Percentiles rank a stretch among this genome's conserved stretches.
These are phyloP conservation scores for Chaetura pelagica DNA, from an alignment of 2,113 vertebrate species.

Conservation along the genomic window DNA sequence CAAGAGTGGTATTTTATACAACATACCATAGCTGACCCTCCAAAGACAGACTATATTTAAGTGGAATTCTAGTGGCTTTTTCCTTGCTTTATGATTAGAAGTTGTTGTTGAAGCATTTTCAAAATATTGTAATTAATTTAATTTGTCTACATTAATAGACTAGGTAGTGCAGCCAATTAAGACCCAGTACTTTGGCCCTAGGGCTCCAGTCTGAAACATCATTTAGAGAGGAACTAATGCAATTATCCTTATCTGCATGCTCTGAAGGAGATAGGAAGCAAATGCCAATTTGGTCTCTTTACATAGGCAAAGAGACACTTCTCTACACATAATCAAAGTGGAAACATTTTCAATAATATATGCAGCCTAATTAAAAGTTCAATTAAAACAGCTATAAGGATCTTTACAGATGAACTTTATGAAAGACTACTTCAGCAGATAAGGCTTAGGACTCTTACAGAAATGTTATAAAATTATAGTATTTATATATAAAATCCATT, in stretches of 20 bases:
- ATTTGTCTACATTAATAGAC: slow-evolving; percentile 56
- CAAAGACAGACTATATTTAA: background rate
- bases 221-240: slow-evolving; percentile 64
- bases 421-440: slow-evolving; percentile 8
- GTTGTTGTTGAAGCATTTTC: slow-evolving; percentile 32
- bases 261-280: slow-evolving; percentile 51
- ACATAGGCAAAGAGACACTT: background rate
- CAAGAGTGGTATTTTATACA: background rate
- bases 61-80: background rate
- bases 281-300: slow-evolving; percentile 57
- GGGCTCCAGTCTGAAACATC: slow-evolving; percentile 40
- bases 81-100: slow-evolving; percentile 20
- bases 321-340: slow-evolving; percentile 44
- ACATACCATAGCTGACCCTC: background rate
- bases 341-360: slow-evolving; percentile 52
- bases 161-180: slow-evolving; percentile 20
- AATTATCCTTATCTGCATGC: slow-evolving; percentile 69
- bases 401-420: slow-evolving; percentile 27
- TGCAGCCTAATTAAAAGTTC: slow-evolving; percentile 56
- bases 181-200: slow-evolving; percentile 24
- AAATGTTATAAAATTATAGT: background rate
- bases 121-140: slow-evolving; percentile 66
- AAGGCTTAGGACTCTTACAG: background rate
- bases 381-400: slow-evolving; percentile 24
- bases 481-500: background rate